These are phyloP conservation scores for Okapia johnstoni DNA, from an alignment of 2,113 vertebrate species.

Conservation along the genomic window DNA sequence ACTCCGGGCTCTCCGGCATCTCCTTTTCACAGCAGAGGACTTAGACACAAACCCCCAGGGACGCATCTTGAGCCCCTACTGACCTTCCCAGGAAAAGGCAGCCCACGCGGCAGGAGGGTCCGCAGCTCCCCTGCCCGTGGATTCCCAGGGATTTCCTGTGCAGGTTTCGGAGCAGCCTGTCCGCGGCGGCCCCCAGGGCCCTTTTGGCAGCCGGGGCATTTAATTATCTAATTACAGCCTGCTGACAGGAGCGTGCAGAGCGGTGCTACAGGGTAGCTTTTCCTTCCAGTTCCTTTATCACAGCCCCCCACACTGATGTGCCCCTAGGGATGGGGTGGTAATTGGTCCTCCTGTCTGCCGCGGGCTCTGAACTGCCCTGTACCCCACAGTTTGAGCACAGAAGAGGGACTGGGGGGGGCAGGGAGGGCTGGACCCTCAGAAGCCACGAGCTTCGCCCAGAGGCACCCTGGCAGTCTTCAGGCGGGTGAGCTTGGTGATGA, in stretches of 20 bases:
- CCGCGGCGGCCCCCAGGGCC: conserved; percentile 67
- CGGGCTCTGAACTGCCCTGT: accelerated
- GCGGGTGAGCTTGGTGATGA: conserved; percentile 40
- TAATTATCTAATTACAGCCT: conserved; percentile 85
- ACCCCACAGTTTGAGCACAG: background rate
- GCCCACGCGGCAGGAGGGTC: conserved; percentile 65
- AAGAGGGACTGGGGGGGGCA: background rate
- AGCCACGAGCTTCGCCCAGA: accelerated
- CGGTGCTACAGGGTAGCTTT: conserved; percentile 70
- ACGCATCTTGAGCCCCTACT: conserved; percentile 58
- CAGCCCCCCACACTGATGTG: conserved; percentile 79
- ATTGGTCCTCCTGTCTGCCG: conserved; percentile 77
- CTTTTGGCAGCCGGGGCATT: conserved; percentile 81
- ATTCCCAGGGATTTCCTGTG: conserved; percentile 78
- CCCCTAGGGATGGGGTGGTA: conserved; percentile 80
- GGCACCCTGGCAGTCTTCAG: background rate
- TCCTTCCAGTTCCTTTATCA: conserved; percentile 80
- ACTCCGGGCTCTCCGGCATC: background rate
- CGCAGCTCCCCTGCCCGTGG: conserved; percentile 68
- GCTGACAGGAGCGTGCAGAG: conserved; percentile 79
- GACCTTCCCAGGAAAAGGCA: conserved; percentile 69
- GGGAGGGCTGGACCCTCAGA: too few species aligned
- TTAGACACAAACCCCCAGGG: background rate
- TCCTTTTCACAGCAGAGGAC: background rate
- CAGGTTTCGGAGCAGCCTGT: conserved; percentile 71